Base-by-base conservation (phyloP, 1,140 invertebrate species). In the Drosophila sproati region DNA sequence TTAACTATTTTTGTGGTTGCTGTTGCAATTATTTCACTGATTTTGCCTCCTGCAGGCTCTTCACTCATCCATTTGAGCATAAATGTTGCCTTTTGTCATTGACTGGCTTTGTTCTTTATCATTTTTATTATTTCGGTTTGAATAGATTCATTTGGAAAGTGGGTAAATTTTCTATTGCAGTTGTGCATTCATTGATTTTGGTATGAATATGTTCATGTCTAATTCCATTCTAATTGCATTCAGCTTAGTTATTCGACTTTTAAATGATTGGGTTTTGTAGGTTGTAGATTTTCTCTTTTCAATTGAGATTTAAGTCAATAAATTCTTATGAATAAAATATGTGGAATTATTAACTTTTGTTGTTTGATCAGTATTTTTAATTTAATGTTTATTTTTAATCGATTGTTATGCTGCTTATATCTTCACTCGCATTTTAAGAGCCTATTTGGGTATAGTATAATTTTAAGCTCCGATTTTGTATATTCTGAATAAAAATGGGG, bases 41-140 rank as follows among this genome's bases (percentile, higher is more conserved):
- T 47, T 69, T 60, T 50, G 12, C 55, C 5, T 57, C 39, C 5
- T 29, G 43, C 43, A 60, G 57, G n/a, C 50, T 6, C 50, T 20
- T 28, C 35, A 35, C 57, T 20, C 57, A 47, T 47, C 43, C 29
- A 50, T 39, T 51, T 56, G 41, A 35, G 6, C 45, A 51, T 5
- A 56, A 71, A 71, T 56, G 35, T 37, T 32, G 32, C 32, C 66
- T 55, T 69, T 73, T 73, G 70, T 67, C 70, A 59, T 70, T 56
- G 41, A 69, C 43, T 74, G 50, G 10, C 72, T 48, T 69, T 55
- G 56, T 62, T 31, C 41, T 45, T 45, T 29, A 35, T 28, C 29
- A 34, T 8, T 45, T 6, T 39, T 52, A 54, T 20, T 12, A 34
- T 55, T 64, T 32, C 29, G 31, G 5, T 35, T 7, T 31, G 47